Evolutionary conservation across 2,797 vertebrate genomes (phyloP), one percentile per base, ranked within the genome.

Genomic region (Acanthiza pusilla): DNA sequence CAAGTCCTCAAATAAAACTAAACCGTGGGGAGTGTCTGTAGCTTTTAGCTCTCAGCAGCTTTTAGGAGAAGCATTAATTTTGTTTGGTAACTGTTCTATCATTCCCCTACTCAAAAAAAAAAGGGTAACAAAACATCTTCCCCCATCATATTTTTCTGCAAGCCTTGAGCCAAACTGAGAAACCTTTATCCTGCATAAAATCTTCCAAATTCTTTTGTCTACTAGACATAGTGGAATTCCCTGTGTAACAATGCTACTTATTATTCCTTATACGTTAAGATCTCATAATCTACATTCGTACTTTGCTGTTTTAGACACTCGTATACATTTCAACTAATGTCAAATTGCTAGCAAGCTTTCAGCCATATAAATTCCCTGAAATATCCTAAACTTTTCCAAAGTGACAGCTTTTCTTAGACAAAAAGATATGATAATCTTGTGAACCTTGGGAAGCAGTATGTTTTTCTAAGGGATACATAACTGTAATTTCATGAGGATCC

Each of bases 81-180:
- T 79, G 7, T 23, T 63, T 75, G 16, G 36, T 10, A 76, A 27
- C 18, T 70, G 10, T 55, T 82, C 42, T 32, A 48, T 12, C 6
- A 13, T 42, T 50, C 5, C 3, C 14, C 9, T 32, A 3, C 10
- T 61, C 16, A 47, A 60, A 70, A 74, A 60, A 70, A 74, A 47
- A 27, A 16, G 4, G 0, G 0, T 25, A 29, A 43, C 17, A 38
- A 58, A 67, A 38, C 3, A 27, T 21, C 10, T 26, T n/a, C 5
- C 4, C 2, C 4, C 10, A 2, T 32, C 3, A 0, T 20, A 32
- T 25, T 17, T 23, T 66, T 91, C 38, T 89, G 30, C 11, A 87
- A n/a, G 30, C 20, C 27, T 79, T 53, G 36, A 84, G 36, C 73
- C 34, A 71, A 88, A 57, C 7, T 34, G 29, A 63, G 38, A 76